A percentile compares a stretch with the other conserved stretches of the same genome.
These are phyloP conservation scores for Drosophila lutescens DNA, from an alignment of 2,888 invertebrate species.

Conservation along the genomic window DNA sequence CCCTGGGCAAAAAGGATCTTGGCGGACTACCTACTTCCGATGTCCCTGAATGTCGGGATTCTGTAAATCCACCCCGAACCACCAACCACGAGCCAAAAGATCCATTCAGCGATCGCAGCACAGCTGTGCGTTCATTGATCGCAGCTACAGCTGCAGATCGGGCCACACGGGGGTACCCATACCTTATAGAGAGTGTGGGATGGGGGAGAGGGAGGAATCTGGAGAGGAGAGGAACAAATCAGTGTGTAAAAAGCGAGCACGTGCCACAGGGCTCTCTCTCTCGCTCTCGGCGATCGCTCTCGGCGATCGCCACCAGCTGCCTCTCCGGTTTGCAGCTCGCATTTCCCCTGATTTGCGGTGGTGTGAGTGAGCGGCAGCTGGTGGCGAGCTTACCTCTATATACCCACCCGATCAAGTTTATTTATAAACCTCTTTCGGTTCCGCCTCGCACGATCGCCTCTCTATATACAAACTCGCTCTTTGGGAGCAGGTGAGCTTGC, in stretches of 20 bases:
- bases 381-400: constrained; percentile 59
- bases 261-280: constrained; percentile 64
- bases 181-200: background rate
- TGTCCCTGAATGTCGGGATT: constrained; percentile 51
- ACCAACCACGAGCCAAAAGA: constrained; percentile 54
- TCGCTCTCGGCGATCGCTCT: no score
- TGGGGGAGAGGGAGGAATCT: constrained; percentile 34
- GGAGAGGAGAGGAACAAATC: constrained; percentile 54
- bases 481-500: constrained; percentile 65
- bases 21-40: constrained; percentile 73
- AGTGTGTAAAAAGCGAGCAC: constrained; percentile 73
- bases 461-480: constrained; percentile 22
- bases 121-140: constrained; percentile 72
- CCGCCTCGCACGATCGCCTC: constrained; percentile 29
- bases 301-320: constrained; percentile 76
- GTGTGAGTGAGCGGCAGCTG: constrained; percentile 64
- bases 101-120: constrained; percentile 52
- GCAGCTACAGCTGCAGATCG: constrained; percentile 68
- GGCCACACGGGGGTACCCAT: constrained; percentile 24
- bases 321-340: constrained; percentile 52
- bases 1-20: constrained; percentile 64
- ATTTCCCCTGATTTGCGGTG: constrained; percentile 31
- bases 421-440: constrained; percentile 58
- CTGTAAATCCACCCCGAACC: constrained; percentile 59
- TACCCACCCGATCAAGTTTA: constrained; percentile 59